Conservation (phyloP, 2,113 vertebrate genomes). For the Otis tarda region DNA sequence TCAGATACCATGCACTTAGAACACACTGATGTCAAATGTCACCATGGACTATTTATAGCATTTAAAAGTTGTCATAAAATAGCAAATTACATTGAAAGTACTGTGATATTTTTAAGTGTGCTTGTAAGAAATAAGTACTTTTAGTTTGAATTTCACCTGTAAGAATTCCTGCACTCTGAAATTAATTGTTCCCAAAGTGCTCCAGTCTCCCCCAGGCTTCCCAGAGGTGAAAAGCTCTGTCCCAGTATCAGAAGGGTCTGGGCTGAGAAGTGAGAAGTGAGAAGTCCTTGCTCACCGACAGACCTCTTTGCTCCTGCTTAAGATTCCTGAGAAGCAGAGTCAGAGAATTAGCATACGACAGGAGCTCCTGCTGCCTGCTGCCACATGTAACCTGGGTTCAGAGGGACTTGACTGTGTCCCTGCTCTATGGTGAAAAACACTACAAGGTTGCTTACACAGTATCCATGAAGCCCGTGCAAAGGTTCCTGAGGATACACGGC, state of each 20-base stretch:
- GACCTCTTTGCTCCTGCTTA: not conserved
- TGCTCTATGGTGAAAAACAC: not conserved
- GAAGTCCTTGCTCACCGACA: not conserved
- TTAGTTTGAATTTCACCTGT: not conserved
- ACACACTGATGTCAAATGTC: not conserved
- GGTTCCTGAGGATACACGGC: not conserved
- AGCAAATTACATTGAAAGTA: not conserved
- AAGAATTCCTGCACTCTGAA: not conserved
- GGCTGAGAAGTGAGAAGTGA: not conserved
- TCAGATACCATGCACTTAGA: not conserved
- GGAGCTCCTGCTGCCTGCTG: not conserved
- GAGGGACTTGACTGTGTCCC: not conserved
- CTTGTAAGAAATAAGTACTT: not conserved
- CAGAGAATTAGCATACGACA: accelerated
- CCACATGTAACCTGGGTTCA: not conserved
- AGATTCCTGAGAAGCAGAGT: not conserved
- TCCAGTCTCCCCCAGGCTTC: accelerated
- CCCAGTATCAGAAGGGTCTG: not conserved
- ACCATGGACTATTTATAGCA: not conserved
- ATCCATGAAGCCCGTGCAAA: not conserved
- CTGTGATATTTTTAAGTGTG: not conserved
- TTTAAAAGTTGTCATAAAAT: not conserved
- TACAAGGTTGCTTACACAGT: not conserved
- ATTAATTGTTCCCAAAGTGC: not conserved
- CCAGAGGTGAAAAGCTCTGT: not conserved